Conservation (phyloP, 2,113 vertebrate species). For the Prolemur simus region DNA sequence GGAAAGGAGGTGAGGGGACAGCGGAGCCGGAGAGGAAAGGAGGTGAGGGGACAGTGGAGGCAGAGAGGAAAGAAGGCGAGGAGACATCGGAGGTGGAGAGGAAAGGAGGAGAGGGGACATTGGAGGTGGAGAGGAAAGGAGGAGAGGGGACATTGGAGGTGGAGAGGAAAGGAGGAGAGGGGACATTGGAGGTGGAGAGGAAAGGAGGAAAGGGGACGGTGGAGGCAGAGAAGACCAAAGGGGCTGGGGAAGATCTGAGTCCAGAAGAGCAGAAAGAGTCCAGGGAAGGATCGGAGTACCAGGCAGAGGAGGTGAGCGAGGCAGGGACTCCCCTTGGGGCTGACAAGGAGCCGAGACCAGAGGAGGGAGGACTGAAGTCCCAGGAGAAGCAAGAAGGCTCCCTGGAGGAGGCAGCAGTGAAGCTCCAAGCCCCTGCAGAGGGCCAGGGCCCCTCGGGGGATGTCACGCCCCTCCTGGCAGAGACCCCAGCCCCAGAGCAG, state of each 20-base stretch:
- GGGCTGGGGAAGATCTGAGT: not conserved
- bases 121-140: not conserved
- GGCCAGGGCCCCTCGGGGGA: not conserved
- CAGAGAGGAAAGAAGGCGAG: not conserved
- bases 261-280: not conserved
- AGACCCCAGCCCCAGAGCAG: not conserved
- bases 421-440: not conserved
- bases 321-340: not conserved
- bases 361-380: not conserved
- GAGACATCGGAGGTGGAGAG: rapidly evolving
- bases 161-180: not conserved
- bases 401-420: not conserved
- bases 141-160: rapidly evolving
- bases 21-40: rapidly evolving
- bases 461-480: not conserved
- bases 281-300: not conserved
- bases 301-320: not conserved
- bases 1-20: not conserved
- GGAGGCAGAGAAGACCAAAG: not conserved
- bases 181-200: not conserved
- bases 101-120: rapidly evolving
- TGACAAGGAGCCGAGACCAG: not conserved
- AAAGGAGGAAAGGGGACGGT: not conserved
- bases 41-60: rapidly evolving
- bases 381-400: conserved; percentile 11